Conservation (phyloP, 2,113 vertebrate species). For the Calonectris borealis region DNA sequence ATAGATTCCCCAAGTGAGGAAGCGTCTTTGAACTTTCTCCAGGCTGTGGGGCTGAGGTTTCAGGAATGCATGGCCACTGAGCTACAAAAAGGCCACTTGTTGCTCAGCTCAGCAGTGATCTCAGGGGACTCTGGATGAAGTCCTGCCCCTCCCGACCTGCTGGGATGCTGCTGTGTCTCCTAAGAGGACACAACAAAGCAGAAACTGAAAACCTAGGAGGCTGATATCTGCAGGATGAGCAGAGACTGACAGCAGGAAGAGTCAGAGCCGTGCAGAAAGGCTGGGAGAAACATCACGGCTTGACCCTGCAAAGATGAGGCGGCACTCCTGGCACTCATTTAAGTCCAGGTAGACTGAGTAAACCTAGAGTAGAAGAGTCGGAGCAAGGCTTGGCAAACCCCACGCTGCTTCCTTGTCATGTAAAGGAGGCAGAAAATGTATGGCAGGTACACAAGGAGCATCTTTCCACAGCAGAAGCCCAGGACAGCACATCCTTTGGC, state of each 20-base stretch:
- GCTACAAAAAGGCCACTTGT: not conserved
- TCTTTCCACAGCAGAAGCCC: not conserved
- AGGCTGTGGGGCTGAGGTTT: not conserved
- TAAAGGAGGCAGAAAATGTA: not conserved
- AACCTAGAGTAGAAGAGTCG: not conserved
- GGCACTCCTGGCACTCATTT: not conserved
- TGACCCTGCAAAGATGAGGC: not conserved
- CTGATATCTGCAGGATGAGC: not conserved
- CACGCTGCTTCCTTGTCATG: accelerated
- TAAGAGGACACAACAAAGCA: not conserved
- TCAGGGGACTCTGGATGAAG: not conserved
- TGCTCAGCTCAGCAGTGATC: not conserved
- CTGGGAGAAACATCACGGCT: not conserved
- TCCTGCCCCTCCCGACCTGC: not conserved
- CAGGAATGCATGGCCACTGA: not conserved
- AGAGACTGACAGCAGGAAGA: not conserved
- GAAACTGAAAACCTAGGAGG: not conserved
- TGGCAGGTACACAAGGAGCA: not conserved
- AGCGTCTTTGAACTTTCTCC: not conserved
- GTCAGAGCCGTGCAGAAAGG: not conserved
- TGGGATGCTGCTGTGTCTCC: not conserved
- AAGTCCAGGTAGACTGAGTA: not conserved
- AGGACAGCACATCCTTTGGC: not conserved
- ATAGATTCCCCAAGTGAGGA: not conserved
- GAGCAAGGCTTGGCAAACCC: not conserved